Evolutionary conservation across 1,140 invertebrate species (phyloP), one percentile per base, ranked within the genome.

Genomic region (Halictus rubicundus): DNA sequence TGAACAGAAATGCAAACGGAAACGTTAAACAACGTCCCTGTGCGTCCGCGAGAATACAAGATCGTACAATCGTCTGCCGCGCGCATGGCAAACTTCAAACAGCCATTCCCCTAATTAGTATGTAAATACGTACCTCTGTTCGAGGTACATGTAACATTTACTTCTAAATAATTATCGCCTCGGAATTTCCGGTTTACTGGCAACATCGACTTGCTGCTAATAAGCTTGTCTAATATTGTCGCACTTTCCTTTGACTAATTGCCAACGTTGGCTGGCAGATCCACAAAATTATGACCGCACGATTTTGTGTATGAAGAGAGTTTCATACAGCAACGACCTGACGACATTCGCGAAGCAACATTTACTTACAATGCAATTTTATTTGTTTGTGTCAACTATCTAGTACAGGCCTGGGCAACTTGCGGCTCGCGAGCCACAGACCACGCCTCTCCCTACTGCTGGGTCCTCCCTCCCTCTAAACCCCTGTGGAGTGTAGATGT

Each of bases 71-170:
- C 12, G 32, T 6, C 7, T 7, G 14, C 2, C 32, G 12, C 1
- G 5, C 19, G 9, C 27, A 23, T 19, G 2, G 32, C 54, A 23
- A 42, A 60, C 60, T 54, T 66, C 61, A 14, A 74, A 74, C n/a
- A 21, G 61, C 61, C 19, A 74, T 65, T 25, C 46, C 14, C 52
- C 72, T 54, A 74, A 74, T 74, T 74, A 54, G 46, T 25, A 74
- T 46, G 72, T 66, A 66, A 25, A 46, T 46, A 39, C n/a, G 19
- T 54, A n/a, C n/a, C 19, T 16, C 23, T 6, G 32, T 23, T 21
- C 16, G 2, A 19, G 52, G 21, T 25, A 25, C 32, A 16, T 61
- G 21, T 37, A 52, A 73, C 71, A 23, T 52, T 64, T 64, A 52
- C 32, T 39, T 39, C 27, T 27, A 65, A 54, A 65, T 57, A 52